Conservation (phyloP, 53 echinoderm and acorn worm genomes). For the Echinometra lucunter region DNA sequence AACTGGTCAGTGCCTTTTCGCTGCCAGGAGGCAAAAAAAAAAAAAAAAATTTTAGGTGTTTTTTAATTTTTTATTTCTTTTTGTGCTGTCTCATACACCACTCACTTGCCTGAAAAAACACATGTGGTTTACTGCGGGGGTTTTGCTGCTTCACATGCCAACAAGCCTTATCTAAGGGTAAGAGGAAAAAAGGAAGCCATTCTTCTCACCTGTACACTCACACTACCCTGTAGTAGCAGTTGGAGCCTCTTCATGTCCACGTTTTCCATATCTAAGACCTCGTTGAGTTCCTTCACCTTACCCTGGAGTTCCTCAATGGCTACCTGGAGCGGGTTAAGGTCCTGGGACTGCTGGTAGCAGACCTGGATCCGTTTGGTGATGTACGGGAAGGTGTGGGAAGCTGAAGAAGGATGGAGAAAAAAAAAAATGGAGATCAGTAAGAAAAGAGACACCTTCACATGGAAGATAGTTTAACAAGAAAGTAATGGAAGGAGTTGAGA, state of each 20-base stretch:
- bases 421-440: neutral
- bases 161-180: too few relatives aligned
- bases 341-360: constrained; percentile 84
- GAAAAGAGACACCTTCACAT: too few relatives aligned
- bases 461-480: too few relatives aligned
- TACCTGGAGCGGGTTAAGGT: constrained; percentile 95
- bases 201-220: constrained; percentile 90
- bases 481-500: too few relatives aligned
- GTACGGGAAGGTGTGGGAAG: constrained; percentile 97
- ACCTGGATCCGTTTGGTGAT: constrained; percentile 96
- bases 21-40: too few relatives aligned
- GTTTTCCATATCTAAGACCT: constrained; percentile 70
- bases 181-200: neutral
- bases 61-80: too few relatives aligned
- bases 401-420: constrained; percentile 64
- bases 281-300: constrained; percentile 88
- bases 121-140: too few relatives aligned
- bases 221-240: constrained; percentile 95
- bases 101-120: too few relatives aligned
- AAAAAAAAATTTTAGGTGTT: too few relatives aligned
- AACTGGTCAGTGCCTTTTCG: too few relatives aligned
- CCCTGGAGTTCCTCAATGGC: constrained; percentile 95
- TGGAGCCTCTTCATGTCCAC: constrained; percentile 93
- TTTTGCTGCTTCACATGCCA: too few relatives aligned
- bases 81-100: too few relatives aligned